A percentile compares a stretch with the other conserved stretches of the same genome.
phyloP scores from a whole-genome alignment of 2,113 vertebrate genomes.

The Hepsetus odoe region DNA sequence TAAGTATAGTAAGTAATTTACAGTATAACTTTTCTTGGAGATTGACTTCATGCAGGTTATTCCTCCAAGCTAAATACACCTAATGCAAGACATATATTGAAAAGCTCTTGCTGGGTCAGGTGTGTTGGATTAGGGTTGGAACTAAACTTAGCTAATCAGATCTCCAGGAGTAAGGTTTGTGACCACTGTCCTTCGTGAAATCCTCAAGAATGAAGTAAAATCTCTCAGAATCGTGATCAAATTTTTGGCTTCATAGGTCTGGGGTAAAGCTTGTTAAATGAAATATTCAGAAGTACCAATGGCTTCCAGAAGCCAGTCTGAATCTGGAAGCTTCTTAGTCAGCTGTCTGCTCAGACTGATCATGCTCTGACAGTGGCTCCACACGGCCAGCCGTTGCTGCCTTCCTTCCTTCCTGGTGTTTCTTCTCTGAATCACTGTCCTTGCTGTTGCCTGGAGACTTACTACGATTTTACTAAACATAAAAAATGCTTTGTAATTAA shows the following conservation, averaged over 20 bases:
- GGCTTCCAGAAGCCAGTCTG: slow-evolving; percentile 16
- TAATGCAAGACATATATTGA: not conserved
- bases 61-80: not conserved
- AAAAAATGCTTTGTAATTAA: not conserved
- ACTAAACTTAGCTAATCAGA: not conserved
- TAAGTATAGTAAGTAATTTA: no score
- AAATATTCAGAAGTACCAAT: not conserved
- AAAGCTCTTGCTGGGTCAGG: not conserved
- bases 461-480: slow-evolving; percentile 2
- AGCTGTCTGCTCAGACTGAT: slow-evolving; percentile 38
- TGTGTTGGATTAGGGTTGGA: not conserved
- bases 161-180: not conserved
- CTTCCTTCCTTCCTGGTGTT: slow-evolving; percentile 30
- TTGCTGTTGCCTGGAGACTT: not conserved
- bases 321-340: slow-evolving; percentile 37
- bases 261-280: not conserved
- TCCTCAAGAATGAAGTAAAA: slow-evolving; percentile 34
- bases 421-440: slow-evolving; percentile 37
- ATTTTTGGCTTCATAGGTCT: slow-evolving; percentile 8
- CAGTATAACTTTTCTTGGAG: not conserved
- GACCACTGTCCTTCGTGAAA: not conserved
- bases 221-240: slow-evolving; percentile 10
- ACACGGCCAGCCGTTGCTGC: slow-evolving; percentile 12
- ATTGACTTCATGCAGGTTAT: not conserved
- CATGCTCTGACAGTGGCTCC: slow-evolving; percentile 1